phyloP scores from a whole-genome alignment of 2,888 invertebrate genomes.

The Caenorhabditis auriculariae region DNA sequence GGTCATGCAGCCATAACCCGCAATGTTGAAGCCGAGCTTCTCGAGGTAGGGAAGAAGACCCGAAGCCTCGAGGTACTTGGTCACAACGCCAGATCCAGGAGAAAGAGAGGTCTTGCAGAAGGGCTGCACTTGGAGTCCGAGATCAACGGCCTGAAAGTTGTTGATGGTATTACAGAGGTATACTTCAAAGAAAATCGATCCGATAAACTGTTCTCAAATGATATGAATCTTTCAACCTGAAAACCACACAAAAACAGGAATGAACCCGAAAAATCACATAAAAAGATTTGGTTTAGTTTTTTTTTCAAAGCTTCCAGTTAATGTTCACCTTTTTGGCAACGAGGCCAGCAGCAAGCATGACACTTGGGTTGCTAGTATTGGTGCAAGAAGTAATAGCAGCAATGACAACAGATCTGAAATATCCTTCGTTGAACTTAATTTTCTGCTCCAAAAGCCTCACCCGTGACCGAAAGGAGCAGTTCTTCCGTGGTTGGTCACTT shows the following conservation, averaged over 20 bases:
- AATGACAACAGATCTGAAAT: conserved; percentile 78
- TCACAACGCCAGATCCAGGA: conserved; percentile 92
- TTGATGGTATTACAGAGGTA: not conserved
- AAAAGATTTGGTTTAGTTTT: not conserved
- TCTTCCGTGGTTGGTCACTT: conserved; percentile 32
- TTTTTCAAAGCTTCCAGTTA: too few relatives aligned
- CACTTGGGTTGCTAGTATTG: conserved; percentile 95
- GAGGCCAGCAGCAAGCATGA: conserved; percentile 90
- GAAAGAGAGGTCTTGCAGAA: conserved; percentile 96
- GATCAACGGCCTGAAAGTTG: conserved; percentile 71
- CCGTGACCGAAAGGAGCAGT: conserved; percentile 34
- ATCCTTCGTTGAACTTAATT: not conserved
- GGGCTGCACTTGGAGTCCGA: conserved; percentile 83
- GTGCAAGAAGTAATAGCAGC: conserved; percentile 98
- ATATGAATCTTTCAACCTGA: too few relatives aligned
- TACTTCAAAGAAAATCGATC: too few relatives aligned
- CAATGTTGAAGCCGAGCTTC: conserved; percentile 76
- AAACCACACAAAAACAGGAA: not conserved
- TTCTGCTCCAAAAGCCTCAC: not conserved
- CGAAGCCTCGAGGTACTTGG: conserved; percentile 84
- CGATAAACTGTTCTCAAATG: not conserved
- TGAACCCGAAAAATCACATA: not conserved
- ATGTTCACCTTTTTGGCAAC: conserved; percentile 46
- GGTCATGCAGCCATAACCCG: conserved; percentile 99
- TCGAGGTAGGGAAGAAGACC: conserved; percentile 83